These are phyloP conservation scores for Leptinotarsa undecemlineata DNA, from an alignment of 1,140 invertebrate species.

Conservation along the genomic window DNA sequence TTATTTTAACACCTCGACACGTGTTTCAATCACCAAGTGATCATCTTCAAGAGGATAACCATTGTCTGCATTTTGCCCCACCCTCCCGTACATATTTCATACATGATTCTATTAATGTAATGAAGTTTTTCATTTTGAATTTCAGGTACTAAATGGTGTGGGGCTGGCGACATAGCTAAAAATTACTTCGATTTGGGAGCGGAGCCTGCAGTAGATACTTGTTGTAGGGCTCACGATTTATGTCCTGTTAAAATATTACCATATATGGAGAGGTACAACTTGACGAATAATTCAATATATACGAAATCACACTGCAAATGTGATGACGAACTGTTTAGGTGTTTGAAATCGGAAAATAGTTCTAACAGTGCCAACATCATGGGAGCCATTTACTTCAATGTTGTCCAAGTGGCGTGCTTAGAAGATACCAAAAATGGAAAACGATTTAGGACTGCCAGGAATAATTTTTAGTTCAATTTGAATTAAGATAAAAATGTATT, in stretches of 20 bases:
- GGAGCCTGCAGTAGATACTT: conserved; percentile 73
- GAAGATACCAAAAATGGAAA: conserved; percentile 60
- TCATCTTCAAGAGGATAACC: not conserved
- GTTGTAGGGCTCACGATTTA: conserved; percentile 84
- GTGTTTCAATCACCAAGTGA: too few relatives aligned
- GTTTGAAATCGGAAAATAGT: conserved; percentile 72
- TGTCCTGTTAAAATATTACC: conserved; percentile 76
- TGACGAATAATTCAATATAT: conserved; percentile 82
- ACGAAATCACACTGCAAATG: conserved; percentile 88
- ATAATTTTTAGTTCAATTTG: conserved; percentile 43
- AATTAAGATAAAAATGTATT: not conserved
- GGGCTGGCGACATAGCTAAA: conserved; percentile 80
- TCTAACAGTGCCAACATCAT: conserved; percentile 73
- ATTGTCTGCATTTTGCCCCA: not conserved
- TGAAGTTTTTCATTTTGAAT: conserved; percentile 17
- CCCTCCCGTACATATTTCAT: not conserved
- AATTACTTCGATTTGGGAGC: conserved; percentile 80
- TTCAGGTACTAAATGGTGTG: conserved; percentile 88
- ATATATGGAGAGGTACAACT: conserved; percentile 74
- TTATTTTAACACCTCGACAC: too few relatives aligned
- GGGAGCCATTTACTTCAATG: conserved; percentile 87
- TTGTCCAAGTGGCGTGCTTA: conserved; percentile 78
- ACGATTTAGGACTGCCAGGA: conserved; percentile 44
- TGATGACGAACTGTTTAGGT: conserved; percentile 79
- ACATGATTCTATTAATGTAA: too few relatives aligned